Evolutionary conservation across 1,140 invertebrate species (phyloP).

Genomic region (Lithobius niger): DNA sequence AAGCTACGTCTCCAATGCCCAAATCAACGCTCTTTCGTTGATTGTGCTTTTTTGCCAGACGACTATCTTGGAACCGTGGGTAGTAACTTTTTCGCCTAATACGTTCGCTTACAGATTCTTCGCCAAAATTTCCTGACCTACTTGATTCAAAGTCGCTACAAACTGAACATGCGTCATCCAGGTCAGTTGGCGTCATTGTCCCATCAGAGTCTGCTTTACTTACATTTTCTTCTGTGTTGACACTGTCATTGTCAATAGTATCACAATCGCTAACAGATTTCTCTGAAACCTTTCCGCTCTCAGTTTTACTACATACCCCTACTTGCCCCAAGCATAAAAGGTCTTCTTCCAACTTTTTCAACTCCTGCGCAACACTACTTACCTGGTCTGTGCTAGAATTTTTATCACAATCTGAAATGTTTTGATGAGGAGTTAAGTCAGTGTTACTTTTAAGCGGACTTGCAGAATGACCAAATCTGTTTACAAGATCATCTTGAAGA

Average conservation of each 20-base stretch:
- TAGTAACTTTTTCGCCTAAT: slow-evolving; percentile 10
- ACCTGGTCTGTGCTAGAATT: too few species aligned
- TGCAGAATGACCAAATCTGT: too few species aligned
- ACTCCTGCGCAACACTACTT: not conserved
- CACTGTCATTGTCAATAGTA: not conserved
- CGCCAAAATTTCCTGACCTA: not conserved
- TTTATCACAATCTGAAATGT: too few species aligned
- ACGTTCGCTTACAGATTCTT: slow-evolving; percentile 9
- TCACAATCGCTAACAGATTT: not conserved
- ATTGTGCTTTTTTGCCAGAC: not conserved
- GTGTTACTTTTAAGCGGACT: too few species aligned
- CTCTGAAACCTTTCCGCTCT: not conserved
- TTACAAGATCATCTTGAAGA: not conserved
- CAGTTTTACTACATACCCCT: not conserved
- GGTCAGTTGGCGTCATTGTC: not conserved
- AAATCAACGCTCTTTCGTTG: too few species aligned
- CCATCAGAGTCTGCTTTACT: not conserved
- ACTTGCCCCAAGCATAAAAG: not conserved
- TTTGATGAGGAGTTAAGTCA: too few species aligned
- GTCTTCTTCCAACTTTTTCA: slow-evolving; percentile 3
- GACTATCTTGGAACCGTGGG: slow-evolving; percentile 7
- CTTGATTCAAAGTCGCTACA: not conserved
- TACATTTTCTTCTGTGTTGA: not conserved
- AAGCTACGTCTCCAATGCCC: too few species aligned
- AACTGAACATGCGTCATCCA: not conserved